Evolutionary conservation across 2,797 vertebrate species (phyloP), one percentile per base, ranked within the genome.

Genomic region (Halcyon smyrnensis): DNA sequence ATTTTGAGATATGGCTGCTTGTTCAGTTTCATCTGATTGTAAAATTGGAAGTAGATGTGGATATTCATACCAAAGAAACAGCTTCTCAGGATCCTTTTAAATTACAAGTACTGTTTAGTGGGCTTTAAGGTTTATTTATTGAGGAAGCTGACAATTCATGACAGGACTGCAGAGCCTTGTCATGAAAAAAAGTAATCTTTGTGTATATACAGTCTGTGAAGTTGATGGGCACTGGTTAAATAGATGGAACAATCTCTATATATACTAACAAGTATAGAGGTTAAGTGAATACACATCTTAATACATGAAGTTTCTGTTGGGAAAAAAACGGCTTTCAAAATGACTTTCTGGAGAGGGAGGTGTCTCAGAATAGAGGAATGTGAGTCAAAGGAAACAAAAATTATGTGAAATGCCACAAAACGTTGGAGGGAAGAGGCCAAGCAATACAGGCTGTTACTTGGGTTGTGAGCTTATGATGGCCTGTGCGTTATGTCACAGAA

Each of bases 31-130:
- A 76, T 77, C 75, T 86, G 50, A 57, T 48, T 19, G 45, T 81
- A 78, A 88, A 93, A 94, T 90, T 32, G 51, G 64, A 82, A 87
- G 51, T 86, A 93, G 71, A 63, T 87, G 74, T 83, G 56, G 20
- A 24, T 70, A 73, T 87, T 84, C 39, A 25, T 80, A 74, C 43
- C 25, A 32, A 78, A 92, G 36, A 84, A 82, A 37, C 21, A 67
- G 46, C 28, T 84, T 65, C 28, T 82, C 28, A 15, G 32, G 9
- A 34, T 79, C 5, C 19, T 67, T 92, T 62, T 59, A 59, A 75
- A 30, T 86, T 90, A 13, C 1, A 4, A 53, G 6, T 54, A 67
- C 23, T 11, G 8, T 64, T 76, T 54, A 51, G 23, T 56, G 56
- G 12, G 43, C 56, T 70, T 79, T 25, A 70, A 84, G 34, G 16